These are phyloP conservation scores for Umimayanthus kanabou DNA, from an alignment of 92 coral and sea anemone species.

Conservation along the genomic window DNA sequence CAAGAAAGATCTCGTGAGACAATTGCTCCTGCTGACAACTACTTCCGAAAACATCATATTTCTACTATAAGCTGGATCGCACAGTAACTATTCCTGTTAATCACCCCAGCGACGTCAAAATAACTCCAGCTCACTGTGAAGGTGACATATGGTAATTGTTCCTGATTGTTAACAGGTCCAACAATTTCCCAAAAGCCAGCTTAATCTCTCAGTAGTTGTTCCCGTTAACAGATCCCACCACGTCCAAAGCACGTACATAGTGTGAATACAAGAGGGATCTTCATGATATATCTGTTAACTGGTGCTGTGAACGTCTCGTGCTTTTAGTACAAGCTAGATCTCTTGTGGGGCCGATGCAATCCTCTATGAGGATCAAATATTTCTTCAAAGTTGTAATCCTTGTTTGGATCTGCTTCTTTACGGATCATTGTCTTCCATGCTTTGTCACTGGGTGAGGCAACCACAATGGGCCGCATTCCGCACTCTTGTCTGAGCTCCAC, in stretches of 20 bases:
- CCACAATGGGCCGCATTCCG: slow-evolving; percentile 87
- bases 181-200: not conserved
- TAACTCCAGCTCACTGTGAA: too few relatives aligned
- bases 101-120: too few relatives aligned
- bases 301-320: not conserved
- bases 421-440: slow-evolving; percentile 69
- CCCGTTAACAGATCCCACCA: not conserved
- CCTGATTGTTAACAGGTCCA: too few relatives aligned
- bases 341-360: slow-evolving; percentile 88
- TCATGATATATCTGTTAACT: too few relatives aligned
- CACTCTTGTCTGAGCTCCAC: slow-evolving; percentile 93
- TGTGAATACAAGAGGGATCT: not conserved
- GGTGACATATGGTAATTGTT: too few relatives aligned
- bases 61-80: too few relatives aligned
- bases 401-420: slow-evolving; percentile 62
- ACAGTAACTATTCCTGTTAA: too few relatives aligned
- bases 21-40: too few relatives aligned
- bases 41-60: too few relatives aligned
- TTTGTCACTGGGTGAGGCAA: slow-evolving; percentile 85
- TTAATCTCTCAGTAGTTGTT: not conserved
- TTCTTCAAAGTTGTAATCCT: slow-evolving; percentile 87
- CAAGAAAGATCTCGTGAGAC: too few relatives aligned
- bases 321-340: slow-evolving; percentile 56
- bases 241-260: not conserved
- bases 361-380: slow-evolving; percentile 97